Conservation (phyloP, 92 coral and sea anemone genomes). For the Epizoanthus illoricatus region DNA sequence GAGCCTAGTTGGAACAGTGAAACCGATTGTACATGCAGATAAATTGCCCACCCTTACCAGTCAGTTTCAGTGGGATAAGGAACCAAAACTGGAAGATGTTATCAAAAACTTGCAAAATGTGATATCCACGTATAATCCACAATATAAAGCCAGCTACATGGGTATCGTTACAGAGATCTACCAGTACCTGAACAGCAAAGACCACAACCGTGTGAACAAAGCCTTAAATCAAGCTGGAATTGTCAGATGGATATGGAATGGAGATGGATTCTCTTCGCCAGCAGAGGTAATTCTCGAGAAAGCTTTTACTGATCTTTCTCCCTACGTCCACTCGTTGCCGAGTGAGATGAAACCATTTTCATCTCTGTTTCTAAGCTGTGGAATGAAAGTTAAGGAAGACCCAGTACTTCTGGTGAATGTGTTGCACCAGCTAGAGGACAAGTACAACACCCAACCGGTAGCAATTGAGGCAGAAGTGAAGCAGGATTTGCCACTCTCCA, state of each 20-base stretch:
- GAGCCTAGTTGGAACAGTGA: constrained; percentile 34
- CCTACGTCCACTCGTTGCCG: constrained; percentile 46
- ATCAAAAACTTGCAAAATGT: constrained; percentile 10
- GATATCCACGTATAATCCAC: constrained; percentile 14
- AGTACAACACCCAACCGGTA: constrained; percentile 6
- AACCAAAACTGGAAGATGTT: constrained; percentile 24
- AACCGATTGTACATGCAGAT: constrained; percentile 34
- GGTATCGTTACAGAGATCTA: constrained; percentile 24
- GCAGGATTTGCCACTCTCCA: constrained; percentile 50
- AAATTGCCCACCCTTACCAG: constrained; percentile 9
- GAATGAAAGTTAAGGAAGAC: constrained; percentile 37
- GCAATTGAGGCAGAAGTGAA: constrained; percentile 33
- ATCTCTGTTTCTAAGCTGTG: constrained; percentile 30
- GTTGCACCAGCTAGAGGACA: constrained; percentile 21
- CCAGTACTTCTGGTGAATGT: constrained; percentile 35
- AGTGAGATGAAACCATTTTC: constrained; percentile 30
- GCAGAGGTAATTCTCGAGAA: constrained; percentile 33
- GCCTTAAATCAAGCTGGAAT: constrained; percentile 33
- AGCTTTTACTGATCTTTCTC: constrained; percentile 52
- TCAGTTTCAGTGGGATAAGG: constrained; percentile 24
- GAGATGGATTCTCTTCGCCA: constrained; percentile 64
- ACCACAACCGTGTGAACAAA: constrained; percentile 34
- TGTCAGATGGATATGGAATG: constrained; percentile 65
- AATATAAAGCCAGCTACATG: constrained; percentile 27
- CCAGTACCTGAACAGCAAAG: constrained; percentile 25